Base-by-base conservation (phyloP, 2,797 vertebrate species). In the Benthosema pterotum region DNA sequence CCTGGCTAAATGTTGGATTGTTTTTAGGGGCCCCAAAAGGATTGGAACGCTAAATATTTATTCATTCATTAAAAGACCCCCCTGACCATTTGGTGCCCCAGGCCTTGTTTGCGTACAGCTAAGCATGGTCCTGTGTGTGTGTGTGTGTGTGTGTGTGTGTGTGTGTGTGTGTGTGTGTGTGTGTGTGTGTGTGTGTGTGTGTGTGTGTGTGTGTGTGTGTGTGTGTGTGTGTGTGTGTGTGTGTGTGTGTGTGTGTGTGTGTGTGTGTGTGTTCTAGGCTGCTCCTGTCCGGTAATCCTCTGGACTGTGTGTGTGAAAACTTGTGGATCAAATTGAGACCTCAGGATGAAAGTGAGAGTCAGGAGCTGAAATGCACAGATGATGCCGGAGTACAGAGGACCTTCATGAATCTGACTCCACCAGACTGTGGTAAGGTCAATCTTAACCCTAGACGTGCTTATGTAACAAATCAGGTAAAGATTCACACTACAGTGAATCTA, bases 251-350 rank as follows among this genome's bases (percentile, higher is more conserved):
- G 12, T 58, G 47, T 13, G 17, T 15, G n/a, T 2, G 3, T 60
- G 17, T 51, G 7, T 67, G 53, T 60, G 25, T 53, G 0, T 58
- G 22, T 46, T 64, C 18, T 13, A 93, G 92, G 60, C 87, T 93
- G 72, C 3, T 94, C 68, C 79, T 99, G 78, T 88, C 88, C 42
- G 95, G 94, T 62, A 99, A 99, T 91, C 96, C 96, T 1, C 93
- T 99, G 84, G 88, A 90, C 3, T 99, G 97, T 75, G 94, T 94
- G 69, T 99, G 97, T 86, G 95, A 96, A 77, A 96, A 98, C 83
- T 87, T 96, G 84, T 99, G 97, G 97, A 94, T 99, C 89, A 96
- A 97, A 89, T 85, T 93, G 55, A 92, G 94, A 86, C 88, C 95
- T 60, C 82, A 74, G 64, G 92, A 90, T n/a, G 95, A 94, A 62